These are phyloP conservation scores for Saguinus midas DNA, from an alignment of 2,113 vertebrate genomes.

Conservation along the genomic window DNA sequence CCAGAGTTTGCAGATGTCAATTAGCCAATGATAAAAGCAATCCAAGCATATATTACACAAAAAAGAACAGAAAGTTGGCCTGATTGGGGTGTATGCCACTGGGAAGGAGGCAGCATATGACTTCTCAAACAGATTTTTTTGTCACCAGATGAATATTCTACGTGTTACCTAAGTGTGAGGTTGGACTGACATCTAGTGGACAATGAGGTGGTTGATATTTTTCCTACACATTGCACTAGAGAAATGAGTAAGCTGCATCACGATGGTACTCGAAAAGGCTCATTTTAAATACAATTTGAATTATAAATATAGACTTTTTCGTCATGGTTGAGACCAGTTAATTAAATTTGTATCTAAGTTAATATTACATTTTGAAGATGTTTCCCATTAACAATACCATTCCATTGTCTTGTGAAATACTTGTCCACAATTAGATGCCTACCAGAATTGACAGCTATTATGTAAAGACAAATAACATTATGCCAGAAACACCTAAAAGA, in stretches of 20 bases:
- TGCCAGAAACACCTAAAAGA: background rate
- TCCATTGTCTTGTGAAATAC: background rate
- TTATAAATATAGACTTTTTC: background rate
- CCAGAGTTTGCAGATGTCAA: background rate
- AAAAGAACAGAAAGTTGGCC: background rate
- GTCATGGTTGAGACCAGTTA: background rate
- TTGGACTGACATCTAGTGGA: slow-evolving; percentile 83
- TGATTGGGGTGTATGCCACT: background rate
- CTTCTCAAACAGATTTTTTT: background rate
- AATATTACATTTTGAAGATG: background rate
- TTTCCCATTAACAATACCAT: background rate
- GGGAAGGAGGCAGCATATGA: background rate
- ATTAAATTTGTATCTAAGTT: background rate
- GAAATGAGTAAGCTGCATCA: background rate
- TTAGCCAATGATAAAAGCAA: background rate
- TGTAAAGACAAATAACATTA: background rate
- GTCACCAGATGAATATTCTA: slow-evolving; percentile 77
- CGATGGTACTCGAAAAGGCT: background rate
- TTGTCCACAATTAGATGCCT: background rate
- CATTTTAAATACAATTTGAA: background rate
- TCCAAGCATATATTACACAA: background rate
- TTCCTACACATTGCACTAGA: background rate
- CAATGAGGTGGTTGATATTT: background rate
- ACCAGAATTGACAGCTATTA: background rate
- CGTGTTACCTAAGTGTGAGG: background rate